Conservation (phyloP, 2,888 invertebrate species). For the Microplitis deprimator region DNA sequence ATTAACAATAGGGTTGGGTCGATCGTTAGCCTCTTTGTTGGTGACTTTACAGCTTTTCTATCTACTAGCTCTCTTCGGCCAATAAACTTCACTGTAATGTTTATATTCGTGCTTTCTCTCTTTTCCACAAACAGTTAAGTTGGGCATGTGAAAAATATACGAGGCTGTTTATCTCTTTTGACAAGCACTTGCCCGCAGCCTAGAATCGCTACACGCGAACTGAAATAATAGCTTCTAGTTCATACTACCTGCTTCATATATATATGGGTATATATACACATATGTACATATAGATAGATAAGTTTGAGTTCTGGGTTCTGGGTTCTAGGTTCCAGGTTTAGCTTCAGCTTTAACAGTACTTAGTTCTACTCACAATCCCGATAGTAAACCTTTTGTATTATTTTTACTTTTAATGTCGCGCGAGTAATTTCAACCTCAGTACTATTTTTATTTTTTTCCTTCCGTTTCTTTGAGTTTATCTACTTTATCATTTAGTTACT, state of each 20-base stretch:
- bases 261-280: not conserved
- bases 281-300: not conserved
- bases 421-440: not conserved
- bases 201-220: slow-evolving; percentile 46
- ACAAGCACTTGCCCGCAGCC: slow-evolving; percentile 49
- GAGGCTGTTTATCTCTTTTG: slow-evolving; percentile 53
- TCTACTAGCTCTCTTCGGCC: slow-evolving; percentile 12
- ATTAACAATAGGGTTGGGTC: slow-evolving; percentile 30
- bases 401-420: not conserved
- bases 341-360: not conserved
- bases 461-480: slow-evolving; percentile 8
- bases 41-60: slow-evolving; percentile 38
- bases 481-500: not conserved
- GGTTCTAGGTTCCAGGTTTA: not conserved
- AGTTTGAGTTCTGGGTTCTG: not conserved
- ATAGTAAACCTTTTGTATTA: not conserved
- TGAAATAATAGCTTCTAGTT: slow-evolving; percentile 45
- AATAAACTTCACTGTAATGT: not conserved
- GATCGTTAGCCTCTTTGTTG: slow-evolving; percentile 44
- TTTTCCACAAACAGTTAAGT: not conserved
- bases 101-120: not conserved
- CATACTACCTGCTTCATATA: not conserved
- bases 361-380: slow-evolving; percentile 10
- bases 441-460: not conserved
- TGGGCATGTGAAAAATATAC: slow-evolving; percentile 46